Base-by-base conservation (phyloP, 2,888 invertebrate genomes). In the Erebia ligea region DNA sequence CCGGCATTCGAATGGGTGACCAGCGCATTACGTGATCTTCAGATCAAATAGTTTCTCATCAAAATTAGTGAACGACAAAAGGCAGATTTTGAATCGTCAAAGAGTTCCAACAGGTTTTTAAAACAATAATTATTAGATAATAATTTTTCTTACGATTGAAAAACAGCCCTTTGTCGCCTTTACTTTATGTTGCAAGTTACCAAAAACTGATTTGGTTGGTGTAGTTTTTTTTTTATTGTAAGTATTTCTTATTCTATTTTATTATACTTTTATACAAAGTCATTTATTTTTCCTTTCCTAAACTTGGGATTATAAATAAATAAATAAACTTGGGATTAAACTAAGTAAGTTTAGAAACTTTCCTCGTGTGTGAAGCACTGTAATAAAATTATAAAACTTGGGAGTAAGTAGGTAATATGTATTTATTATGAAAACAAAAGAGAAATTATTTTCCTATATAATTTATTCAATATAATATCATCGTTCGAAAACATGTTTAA, bases 1-100 rank as follows among this genome's bases (percentile, higher is more conserved):
- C 87, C 90, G 0, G 81, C 81, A 11, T 81, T 79, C 45, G 85
- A 87, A 40, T 92, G 90, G 88, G 77, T 82, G 0, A 67, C 73
- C 45, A 68, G 59, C 52, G 66, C 66, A 10, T 15, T 76, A 62
- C 70, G 66, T 9, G 71, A 72, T 19, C 69, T 71, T 9, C 68
- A 68, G 34, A 74, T 74, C n/a, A 61, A 54, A 42, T 70, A 69
- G 56, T 57, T 21, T 21, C 15, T 21, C 17, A 45, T 45, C 1
- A 19, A 45, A 9, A 54, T 19, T 1, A 1, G 19, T 17, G 0
- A 9, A 54, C n/a, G 25, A 25, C 25, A 34, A 34, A 17, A 6
- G n/a, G 5, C 50, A 1, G 50, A 42, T 9, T 11, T 45, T 45
- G 13, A 45, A 45, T 11, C 3, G 45, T 13, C 13, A 45, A 45